Conservation (phyloP, 2,888 invertebrate species). For the Perizoma affinitatum region DNA sequence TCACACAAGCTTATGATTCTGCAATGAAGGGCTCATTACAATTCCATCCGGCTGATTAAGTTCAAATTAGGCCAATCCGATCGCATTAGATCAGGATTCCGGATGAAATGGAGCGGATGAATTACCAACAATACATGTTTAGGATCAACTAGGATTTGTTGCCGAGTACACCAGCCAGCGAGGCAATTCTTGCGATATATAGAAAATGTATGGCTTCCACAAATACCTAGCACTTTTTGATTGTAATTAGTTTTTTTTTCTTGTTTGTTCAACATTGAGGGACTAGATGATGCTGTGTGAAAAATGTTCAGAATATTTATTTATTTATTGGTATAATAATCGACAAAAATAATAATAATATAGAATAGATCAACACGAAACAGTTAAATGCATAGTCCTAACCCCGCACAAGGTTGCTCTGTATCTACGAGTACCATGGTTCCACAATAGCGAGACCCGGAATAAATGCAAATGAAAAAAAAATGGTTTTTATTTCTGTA, state of each 20-base stretch:
- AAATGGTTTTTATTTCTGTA: too few relatives aligned
- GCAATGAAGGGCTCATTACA: conserved; percentile 31
- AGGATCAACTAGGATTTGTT: conserved; percentile 27
- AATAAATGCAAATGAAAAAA: too few relatives aligned
- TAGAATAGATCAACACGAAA: too few relatives aligned
- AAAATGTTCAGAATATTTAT: too few relatives aligned
- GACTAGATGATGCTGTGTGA: too few relatives aligned
- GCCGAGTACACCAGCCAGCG: conserved; percentile 6
- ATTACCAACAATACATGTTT: conserved; percentile 29
- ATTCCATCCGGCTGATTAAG: conserved; percentile 34
- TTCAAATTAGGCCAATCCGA: conserved; percentile 38
- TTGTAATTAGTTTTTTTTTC: background rate
- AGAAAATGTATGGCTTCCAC: conserved; percentile 16
- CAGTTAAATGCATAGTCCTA: too few relatives aligned
- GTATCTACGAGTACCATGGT: too few relatives aligned
- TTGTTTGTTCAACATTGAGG: too few relatives aligned
- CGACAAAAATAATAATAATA: too few relatives aligned
- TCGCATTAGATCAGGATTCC: conserved; percentile 34
- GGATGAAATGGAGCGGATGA: conserved; percentile 33
- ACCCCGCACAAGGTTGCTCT: too few relatives aligned
- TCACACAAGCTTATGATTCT: background rate
- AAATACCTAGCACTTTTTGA: background rate
- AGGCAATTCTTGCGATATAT: conserved; percentile 15
- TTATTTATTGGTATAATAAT: too few relatives aligned
- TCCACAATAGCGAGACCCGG: too few relatives aligned